These are phyloP conservation scores for Diogma glabrata DNA, from an alignment of 2,888 invertebrate species.

Conservation along the genomic window DNA sequence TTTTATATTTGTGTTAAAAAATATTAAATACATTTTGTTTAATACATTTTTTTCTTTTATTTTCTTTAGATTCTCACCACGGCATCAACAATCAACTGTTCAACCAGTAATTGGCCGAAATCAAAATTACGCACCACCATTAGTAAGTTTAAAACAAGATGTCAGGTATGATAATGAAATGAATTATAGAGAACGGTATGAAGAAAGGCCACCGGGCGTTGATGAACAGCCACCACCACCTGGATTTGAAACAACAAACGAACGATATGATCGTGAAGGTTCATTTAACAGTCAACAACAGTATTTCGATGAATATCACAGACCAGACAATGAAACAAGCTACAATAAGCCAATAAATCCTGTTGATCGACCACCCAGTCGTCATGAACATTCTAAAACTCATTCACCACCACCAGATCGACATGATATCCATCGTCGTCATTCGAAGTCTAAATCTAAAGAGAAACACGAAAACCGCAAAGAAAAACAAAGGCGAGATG, in stretches of 20 bases:
- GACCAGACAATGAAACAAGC: background rate
- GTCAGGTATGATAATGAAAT: slow-evolving; percentile 9
- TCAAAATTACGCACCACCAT: slow-evolving; percentile 8
- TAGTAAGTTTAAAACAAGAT: slow-evolving; percentile 4
- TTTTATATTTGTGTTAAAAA: slow-evolving; percentile 3
- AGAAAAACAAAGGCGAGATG: slow-evolving; percentile 2
- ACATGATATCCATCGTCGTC: slow-evolving; percentile 1
- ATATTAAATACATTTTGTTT: too few species aligned
- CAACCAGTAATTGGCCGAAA: slow-evolving; percentile 11
- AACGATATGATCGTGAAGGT: slow-evolving; percentile 6
- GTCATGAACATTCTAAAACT: background rate
- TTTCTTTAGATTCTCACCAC: slow-evolving; percentile 9
- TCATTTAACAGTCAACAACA: slow-evolving; percentile 4
- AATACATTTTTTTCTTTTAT: slow-evolving; percentile 8
- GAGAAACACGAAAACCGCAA: background rate
- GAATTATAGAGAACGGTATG: slow-evolving; percentile 33
- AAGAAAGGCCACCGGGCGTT: slow-evolving; percentile 49
- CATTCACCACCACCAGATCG: slow-evolving; percentile 16
- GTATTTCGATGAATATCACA: background rate
- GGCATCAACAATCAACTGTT: background rate
- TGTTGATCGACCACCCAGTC: slow-evolving; percentile 4
- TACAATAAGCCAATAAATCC: slow-evolving; percentile 10
- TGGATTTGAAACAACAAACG: slow-evolving; percentile 40
- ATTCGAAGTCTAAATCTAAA: slow-evolving; percentile 6
- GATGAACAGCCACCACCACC: slow-evolving; percentile 48